These are phyloP conservation scores for Apamea epomidion DNA, from an alignment of 2,888 invertebrate genomes.

Conservation along the genomic window DNA sequence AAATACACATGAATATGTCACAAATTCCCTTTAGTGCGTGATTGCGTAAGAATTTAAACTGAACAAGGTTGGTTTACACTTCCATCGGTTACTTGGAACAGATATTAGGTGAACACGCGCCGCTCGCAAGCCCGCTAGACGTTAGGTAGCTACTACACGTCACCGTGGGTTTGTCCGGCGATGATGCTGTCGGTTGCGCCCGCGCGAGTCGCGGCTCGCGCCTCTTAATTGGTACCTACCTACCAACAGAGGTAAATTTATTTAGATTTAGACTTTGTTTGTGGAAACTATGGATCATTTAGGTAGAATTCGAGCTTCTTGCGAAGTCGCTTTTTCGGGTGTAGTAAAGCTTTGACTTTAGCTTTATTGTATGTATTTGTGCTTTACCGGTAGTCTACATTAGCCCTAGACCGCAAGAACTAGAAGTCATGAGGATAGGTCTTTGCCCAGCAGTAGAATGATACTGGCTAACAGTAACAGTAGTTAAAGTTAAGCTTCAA, in stretches of 20 bases:
- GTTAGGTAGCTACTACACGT: constrained; percentile 4
- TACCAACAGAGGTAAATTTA: not conserved
- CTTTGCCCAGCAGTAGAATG: not conserved
- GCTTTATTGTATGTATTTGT: not conserved
- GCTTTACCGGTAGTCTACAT: not conserved
- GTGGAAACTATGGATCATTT: not conserved
- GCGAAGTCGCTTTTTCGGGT: not conserved
- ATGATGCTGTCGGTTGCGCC: not conserved
- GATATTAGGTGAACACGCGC: not conserved
- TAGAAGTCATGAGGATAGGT: no score
- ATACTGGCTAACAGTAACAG: not conserved
- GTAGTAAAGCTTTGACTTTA: not conserved
- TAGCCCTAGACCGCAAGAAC: not conserved
- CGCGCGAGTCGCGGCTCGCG: constrained; percentile 1
- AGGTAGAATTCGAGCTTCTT: not conserved
- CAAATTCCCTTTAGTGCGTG: no score
- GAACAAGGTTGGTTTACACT: no score
- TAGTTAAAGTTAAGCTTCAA: no score
- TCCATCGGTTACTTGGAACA: not conserved
- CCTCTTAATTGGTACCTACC: not conserved
- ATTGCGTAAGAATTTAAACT: not conserved
- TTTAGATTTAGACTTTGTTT: not conserved
- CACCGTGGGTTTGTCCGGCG: constrained; percentile 21
- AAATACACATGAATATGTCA: no score
- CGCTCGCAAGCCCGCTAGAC: not conserved